These are phyloP conservation scores for Eolophus roseicapilla DNA, from an alignment of 2,113 vertebrate genomes.

Conservation along the genomic window DNA sequence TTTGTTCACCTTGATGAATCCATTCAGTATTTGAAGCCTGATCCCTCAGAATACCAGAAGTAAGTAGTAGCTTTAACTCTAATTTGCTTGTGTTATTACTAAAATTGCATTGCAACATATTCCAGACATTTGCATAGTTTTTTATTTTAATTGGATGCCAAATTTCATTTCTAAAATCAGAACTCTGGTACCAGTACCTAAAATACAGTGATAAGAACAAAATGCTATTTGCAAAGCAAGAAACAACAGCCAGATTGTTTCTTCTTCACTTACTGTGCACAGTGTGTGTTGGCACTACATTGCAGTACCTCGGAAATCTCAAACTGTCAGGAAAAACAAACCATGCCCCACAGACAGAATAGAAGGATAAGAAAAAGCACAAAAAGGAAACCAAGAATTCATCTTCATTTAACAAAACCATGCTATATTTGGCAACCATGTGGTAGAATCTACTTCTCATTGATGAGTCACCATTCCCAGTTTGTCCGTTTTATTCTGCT, in stretches of 20 bases:
- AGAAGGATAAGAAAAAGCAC: constrained; percentile 40
- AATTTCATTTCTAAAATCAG: neutral
- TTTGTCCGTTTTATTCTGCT: constrained; percentile 14
- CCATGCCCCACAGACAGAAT: constrained; percentile 58
- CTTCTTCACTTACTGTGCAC: constrained; percentile 71
- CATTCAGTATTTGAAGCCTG: neutral
- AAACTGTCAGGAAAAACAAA: constrained; percentile 76
- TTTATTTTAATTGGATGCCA: neutral
- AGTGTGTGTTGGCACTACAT: constrained; percentile 69
- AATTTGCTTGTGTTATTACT: neutral
- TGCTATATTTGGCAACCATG: constrained; percentile 43
- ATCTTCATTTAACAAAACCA: constrained; percentile 65
- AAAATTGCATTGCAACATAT: neutral
- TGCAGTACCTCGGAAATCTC: constrained; percentile 62
- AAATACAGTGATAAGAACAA: constrained; percentile 53
- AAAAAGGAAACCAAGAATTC: constrained; percentile 43
- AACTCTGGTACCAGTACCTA: neutral
- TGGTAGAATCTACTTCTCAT: neutral
- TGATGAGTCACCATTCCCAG: neutral
- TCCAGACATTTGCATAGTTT: neutral
- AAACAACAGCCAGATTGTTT: constrained; percentile 76
- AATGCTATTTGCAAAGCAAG: constrained; percentile 68
- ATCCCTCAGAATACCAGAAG: neutral
- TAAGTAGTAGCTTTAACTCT: neutral
- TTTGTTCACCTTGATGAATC: neutral